These are phyloP conservation scores for Embidobia sp. DNA, from an alignment of 2,888 invertebrate genomes.

Conservation along the genomic window DNA sequence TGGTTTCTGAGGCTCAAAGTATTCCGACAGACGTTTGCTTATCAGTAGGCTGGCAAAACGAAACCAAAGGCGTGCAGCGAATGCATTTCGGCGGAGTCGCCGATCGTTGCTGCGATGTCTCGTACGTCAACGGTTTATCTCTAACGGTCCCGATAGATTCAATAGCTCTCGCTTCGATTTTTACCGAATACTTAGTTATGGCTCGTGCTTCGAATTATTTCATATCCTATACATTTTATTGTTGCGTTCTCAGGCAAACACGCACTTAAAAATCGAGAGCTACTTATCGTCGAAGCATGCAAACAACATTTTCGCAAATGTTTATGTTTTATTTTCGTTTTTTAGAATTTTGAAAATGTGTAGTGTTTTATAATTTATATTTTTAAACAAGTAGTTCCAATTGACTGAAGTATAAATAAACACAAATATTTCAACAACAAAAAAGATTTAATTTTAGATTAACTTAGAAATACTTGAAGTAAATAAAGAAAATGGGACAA, in stretches of 20 bases:
- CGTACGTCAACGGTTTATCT: constrained; percentile 49
- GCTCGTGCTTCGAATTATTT: constrained; percentile 43
- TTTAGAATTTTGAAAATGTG: no score
- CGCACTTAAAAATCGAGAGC: not conserved
- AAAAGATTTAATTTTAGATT: no score
- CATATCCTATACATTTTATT: constrained; percentile 6
- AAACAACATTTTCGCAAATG: no score
- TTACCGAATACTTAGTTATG: constrained; percentile 40
- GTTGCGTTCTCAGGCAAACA: constrained; percentile 1
- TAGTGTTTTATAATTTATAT: no score
- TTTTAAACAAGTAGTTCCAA: no score
- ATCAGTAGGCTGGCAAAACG: constrained; percentile 42
- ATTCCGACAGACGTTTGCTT: constrained; percentile 49
- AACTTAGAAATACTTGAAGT: no score
- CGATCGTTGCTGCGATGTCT: constrained; percentile 49
- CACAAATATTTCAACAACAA: no score
- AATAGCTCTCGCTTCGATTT: constrained; percentile 29
- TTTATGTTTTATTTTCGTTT: no score
- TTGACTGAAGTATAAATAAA: no score
- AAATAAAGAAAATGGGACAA: no score
- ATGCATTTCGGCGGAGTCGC: constrained; percentile 54
- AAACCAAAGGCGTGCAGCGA: constrained; percentile 49
- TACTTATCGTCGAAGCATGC: no score
- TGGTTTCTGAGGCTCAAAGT: constrained; percentile 49
- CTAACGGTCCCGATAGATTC: constrained; percentile 51